Evolutionary conservation across 1,140 invertebrate genomes (phyloP), one percentile per base, ranked within the genome.

Genomic region (Anthonomus grandis): DNA sequence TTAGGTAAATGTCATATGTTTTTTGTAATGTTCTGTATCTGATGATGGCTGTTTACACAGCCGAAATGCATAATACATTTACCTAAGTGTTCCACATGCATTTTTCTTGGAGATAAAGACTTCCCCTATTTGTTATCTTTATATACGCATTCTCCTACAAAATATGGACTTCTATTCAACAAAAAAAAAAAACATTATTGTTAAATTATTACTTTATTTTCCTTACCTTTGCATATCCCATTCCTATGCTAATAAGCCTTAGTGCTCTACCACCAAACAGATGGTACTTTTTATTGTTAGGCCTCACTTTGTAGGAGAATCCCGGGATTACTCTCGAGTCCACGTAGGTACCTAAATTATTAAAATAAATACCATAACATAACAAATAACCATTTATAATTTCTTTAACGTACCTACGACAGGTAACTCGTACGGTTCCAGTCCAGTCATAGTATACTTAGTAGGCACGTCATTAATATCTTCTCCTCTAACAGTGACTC

Each of bases 241-340:
- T 80, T 2, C 87, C 87, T 52, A 90, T 79, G n/a, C 80, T 83
- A 27, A 80, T 67, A 15, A 90, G 73, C 48, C 79, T 72, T 37
- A 86, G 69, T 24, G 85, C 79, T 58, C 82, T 75, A 0, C 84
- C 85, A 41, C 81, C 71, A 64, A 88, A 88, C 2, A 89, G 74
- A 64, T 80, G 80, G 13, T 78, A 75, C 27, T 81, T 77, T 41
- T 78, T 78, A 48, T 80, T 80, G 23, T 81, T 81, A 3, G 83
- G 82, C 12, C 86, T 78, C 4, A 90, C 84, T 25, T 77, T 78
- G 75, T 90, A 90, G 59, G 78, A 72, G 73, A 90, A 90, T 21
- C 88, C 87, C 54, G 86, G 82, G 34, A 85, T 73, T 34, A 90
- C 82, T 54, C 83, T 77, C n/a, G 81, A 78, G 70, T 90, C 86